Percentiles rank a stretch among this genome's conserved stretches.
Evolutionary conservation across 2,797 vertebrate species (phyloP).

Genomic region (Lepidocolaptes lacrymiger): DNA sequence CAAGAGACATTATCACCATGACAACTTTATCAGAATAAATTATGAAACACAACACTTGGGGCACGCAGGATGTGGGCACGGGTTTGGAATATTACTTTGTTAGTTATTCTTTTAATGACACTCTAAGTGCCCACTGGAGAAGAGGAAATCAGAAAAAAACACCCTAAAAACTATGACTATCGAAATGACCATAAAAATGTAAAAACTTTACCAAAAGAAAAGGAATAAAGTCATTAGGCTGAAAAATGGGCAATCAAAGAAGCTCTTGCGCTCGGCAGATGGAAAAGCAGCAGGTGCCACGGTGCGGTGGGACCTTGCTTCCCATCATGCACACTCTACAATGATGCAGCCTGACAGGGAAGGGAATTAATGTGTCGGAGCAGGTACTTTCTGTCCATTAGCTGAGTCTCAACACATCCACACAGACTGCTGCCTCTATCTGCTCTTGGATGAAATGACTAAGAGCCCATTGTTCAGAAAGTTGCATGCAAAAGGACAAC

Average conservation of each 20-base stretch:
- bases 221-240: slow-evolving; percentile 80
- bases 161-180: neutral
- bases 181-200: slow-evolving; percentile 73
- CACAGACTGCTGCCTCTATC: slow-evolving; percentile 61
- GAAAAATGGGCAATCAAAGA: slow-evolving; percentile 83
- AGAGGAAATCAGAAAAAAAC: slow-evolving; percentile 37
- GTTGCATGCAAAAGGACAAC: neutral
- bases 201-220: slow-evolving; percentile 75
- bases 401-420: slow-evolving; percentile 73
- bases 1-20: slow-evolving; percentile 80
- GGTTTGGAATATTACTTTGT: slow-evolving; percentile 68
- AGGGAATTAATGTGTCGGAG: slow-evolving; percentile 86
- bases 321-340: slow-evolving; percentile 84
- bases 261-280: slow-evolving; percentile 85
- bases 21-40: slow-evolving; percentile 84
- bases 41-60: slow-evolving; percentile 74
- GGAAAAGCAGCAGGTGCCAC: slow-evolving; percentile 93
- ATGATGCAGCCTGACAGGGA: slow-evolving; percentile 89
- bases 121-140: slow-evolving; percentile 41
- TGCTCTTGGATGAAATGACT: slow-evolving; percentile 62
- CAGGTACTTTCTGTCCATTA: slow-evolving; percentile 87
- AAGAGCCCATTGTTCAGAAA: slow-evolving; percentile 27
- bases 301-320: slow-evolving; percentile 83
- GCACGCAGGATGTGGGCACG: slow-evolving; percentile 49
- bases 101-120: slow-evolving; percentile 62